Evolutionary conservation across 2,888 invertebrate species (phyloP).

Genomic region (Xestia xanthographa): DNA sequence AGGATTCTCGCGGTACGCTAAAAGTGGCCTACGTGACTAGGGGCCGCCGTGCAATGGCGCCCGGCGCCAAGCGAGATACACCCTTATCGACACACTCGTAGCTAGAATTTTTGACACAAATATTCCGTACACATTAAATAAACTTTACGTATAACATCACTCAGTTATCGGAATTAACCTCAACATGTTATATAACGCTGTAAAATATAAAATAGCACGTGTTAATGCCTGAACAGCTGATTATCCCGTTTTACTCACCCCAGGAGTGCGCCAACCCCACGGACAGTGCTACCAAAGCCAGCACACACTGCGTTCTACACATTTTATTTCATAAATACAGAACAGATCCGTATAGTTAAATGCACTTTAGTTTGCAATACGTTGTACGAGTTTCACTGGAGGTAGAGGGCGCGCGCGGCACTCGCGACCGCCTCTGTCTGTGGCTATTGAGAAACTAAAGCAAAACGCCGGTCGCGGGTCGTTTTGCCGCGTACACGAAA

Average conservation of each 20-base stretch:
- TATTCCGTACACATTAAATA: constrained; percentile 49
- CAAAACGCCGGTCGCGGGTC: constrained; percentile 56
- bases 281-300: constrained; percentile 77
- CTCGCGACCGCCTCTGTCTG: constrained; percentile 75
- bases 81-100: constrained; percentile 82
- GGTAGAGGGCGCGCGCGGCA: constrained; percentile 79
- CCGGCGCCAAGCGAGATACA: constrained; percentile 88
- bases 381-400: constrained; percentile 83
- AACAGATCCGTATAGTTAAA: constrained; percentile 75
- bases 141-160: constrained; percentile 40
- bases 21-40: constrained; percentile 90
- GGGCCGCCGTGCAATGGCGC: constrained; percentile 87
- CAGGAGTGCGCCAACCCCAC: constrained; percentile 80
- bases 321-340: constrained; percentile 86
- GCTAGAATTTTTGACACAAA: constrained; percentile 53
- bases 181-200: constrained; percentile 80
- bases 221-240: constrained; percentile 85
- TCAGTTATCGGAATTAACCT: constrained; percentile 35
- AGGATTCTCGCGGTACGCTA: constrained; percentile 73
- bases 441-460: constrained; percentile 68
- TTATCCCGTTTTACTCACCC: constrained; percentile 83
- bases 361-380: constrained; percentile 79
- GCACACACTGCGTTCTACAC: constrained; percentile 81
- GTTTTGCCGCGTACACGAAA: constrained; percentile 72
- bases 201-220: constrained; percentile 80